These are phyloP conservation scores for Iguana delicatissima DNA, from an alignment of 2,797 vertebrate species.

Conservation along the genomic window DNA sequence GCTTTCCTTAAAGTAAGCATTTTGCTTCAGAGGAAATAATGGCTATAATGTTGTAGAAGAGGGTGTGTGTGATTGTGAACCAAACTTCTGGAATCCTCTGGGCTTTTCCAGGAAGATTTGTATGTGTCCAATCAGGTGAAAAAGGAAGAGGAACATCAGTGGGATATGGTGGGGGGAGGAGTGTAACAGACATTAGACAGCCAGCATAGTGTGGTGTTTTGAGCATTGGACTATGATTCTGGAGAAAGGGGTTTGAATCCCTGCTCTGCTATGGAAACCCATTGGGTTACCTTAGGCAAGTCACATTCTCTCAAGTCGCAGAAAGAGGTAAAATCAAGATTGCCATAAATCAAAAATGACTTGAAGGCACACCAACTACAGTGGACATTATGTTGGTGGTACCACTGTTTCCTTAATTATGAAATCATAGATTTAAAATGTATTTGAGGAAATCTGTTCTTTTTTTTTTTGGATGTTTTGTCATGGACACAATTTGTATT, in stretches of 20 bases:
- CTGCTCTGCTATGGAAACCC: no score
- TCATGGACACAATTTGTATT: slow-evolving; percentile 55
- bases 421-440: slow-evolving; percentile 65
- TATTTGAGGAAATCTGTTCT: slow-evolving; percentile 55
- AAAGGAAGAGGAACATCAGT: slow-evolving; percentile 58
- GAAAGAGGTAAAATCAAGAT: no score
- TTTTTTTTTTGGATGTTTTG: slow-evolving; percentile 62
- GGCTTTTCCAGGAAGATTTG: slow-evolving; percentile 57
- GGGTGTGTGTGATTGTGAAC: neutral
- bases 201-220: no score
- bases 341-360: no score
- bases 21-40: slow-evolving; percentile 47
- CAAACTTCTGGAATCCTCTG: slow-evolving; percentile 20
- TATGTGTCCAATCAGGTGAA: slow-evolving; percentile 65
- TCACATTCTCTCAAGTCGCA: no score
- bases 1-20: slow-evolving; percentile 54
- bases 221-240: no score
- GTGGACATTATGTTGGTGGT: slow-evolving; percentile 59
- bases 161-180: slow-evolving; percentile 49
- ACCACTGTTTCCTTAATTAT: slow-evolving; percentile 71
- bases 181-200: no score
- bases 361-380: slow-evolving; percentile 17
- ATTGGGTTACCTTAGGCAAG: no score
- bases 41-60: slow-evolving; percentile 47
- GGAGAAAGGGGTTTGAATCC: no score